Conservation (phyloP, 1,140 invertebrate species). For the Oryctes rhinoceros region DNA sequence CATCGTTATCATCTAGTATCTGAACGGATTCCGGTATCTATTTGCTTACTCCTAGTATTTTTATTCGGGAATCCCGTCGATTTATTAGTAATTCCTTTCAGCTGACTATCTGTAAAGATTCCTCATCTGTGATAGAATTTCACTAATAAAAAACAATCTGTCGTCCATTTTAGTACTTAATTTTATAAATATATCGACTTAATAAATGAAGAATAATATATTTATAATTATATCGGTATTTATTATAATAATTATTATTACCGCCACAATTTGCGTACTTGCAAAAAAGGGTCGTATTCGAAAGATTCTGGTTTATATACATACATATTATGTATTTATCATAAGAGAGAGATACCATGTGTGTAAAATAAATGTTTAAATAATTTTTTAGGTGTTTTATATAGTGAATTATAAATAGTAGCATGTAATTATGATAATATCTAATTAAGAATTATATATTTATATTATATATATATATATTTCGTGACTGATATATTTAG, state of each 20-base stretch:
- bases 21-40: too few species aligned
- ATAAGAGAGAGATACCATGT: conserved; percentile 43
- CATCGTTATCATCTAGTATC: too few species aligned
- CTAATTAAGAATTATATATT: conserved; percentile 21
- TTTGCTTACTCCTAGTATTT: too few species aligned
- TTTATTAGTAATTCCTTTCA: too few species aligned
- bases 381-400: conserved; percentile 57
- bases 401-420: conserved; percentile 49
- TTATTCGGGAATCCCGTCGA: too few species aligned
- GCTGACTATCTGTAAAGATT: too few species aligned
- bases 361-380: conserved; percentile 57
- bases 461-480: conserved; percentile 36
- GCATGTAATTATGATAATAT: conserved; percentile 50
- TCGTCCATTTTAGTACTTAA: conserved; percentile 55
- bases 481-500: conserved; percentile 54
- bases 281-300: conserved; percentile 49
- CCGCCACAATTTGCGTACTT: background rate
- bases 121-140: background rate
- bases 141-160: conserved; percentile 44
- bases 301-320: conserved; percentile 40
- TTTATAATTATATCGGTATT: conserved; percentile 53
- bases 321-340: too few species aligned
- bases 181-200: conserved; percentile 46
- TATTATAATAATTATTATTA: conserved; percentile 49
- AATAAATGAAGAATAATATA: conserved; percentile 45